Base-by-base conservation (phyloP, 1,140 invertebrate species). In the Andrena cerasifolii region DNA sequence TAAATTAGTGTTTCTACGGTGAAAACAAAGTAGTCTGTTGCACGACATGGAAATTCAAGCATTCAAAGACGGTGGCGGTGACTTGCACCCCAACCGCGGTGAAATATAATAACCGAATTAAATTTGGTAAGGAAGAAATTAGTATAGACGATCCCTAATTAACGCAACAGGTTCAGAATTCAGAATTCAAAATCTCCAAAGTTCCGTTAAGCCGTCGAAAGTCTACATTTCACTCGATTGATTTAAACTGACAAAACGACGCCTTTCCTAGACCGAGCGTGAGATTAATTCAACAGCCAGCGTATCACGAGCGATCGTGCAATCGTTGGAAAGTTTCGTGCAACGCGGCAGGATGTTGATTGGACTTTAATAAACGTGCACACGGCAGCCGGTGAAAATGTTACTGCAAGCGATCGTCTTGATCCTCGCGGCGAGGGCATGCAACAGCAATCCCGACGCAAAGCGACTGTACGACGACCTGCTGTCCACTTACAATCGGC, bases 401-500 rank as follows among this genome's bases (percentile, higher is more conserved):
- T 83, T 89, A 83, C 58, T 77, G 28, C 62, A 70, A 66, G 36
- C 87, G 62, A 82, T 87, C 36, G 83, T 89, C 72, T 66, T 89
- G 43, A 67, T 90, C 74, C 76, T 90, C 63, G 66, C 78, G 24
- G 80, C 72, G 59, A 82, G 86, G 31, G 83, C 87, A 24, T 91
- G 88, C 77, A 58, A 91, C 53, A 94, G 93, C 47, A 98, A 98
- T 94, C 97, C 97, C 0, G 97, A 99, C 87, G 97, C 98, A 2
- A 98, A 98, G 90, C 94, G 98, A 70, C 94, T 98, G 33, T 98
- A 98, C 90, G 98, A 99, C 88, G 98, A 99, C 93, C 94, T 99
- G 54, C 94, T 99, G 71, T 98, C 97, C 85, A 98, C 98, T 92
- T 99, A 99, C 91, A 99, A 99, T 93, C 95, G 98, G 80, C 94